A percentile compares a stretch with the other conserved stretches of the same genome.
Evolutionary conservation across 2,888 invertebrate species (phyloP).

Genomic region (Spodoptera littoralis): DNA sequence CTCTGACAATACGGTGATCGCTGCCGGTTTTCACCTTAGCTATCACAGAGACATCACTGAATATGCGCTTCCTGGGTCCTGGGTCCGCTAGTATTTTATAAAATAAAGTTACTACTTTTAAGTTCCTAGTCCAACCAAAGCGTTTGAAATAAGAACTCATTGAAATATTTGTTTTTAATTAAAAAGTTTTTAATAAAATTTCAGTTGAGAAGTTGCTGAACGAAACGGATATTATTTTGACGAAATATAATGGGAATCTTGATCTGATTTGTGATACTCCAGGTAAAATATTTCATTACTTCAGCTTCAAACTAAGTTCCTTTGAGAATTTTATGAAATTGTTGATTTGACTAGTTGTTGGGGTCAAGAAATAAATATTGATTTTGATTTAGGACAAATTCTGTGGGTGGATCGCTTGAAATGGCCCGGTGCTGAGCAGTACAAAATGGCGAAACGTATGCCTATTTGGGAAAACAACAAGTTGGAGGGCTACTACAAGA

Average conservation of each 20-base stretch:
- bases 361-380: background rate
- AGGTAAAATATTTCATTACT: slow-evolving; percentile 83
- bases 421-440: slow-evolving; percentile 90
- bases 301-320: slow-evolving; percentile 1
- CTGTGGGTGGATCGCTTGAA: slow-evolving; percentile 92
- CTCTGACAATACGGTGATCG: no score
- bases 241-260: slow-evolving; percentile 93
- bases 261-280: slow-evolving; percentile 95
- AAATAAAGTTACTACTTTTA: no score
- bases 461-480: slow-evolving; percentile 89
- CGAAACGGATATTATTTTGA: slow-evolving; percentile 90
- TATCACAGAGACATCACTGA: no score
- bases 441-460: slow-evolving; percentile 85
- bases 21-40: no score
- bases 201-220: slow-evolving; percentile 92
- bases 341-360: background rate
- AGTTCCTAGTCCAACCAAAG: background rate
- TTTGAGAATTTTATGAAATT: background rate
- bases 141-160: slow-evolving; percentile 15
- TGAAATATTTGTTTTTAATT: slow-evolving; percentile 27
- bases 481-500: slow-evolving; percentile 93
- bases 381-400: slow-evolving; percentile 88
- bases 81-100: no score
- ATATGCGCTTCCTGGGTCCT: no score
- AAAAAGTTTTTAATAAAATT: slow-evolving; percentile 53